Evolutionary conservation across 2,113 vertebrate genomes (phyloP), one percentile per base, ranked within the genome.

Genomic region (Paramisgurnus dabryanus): DNA sequence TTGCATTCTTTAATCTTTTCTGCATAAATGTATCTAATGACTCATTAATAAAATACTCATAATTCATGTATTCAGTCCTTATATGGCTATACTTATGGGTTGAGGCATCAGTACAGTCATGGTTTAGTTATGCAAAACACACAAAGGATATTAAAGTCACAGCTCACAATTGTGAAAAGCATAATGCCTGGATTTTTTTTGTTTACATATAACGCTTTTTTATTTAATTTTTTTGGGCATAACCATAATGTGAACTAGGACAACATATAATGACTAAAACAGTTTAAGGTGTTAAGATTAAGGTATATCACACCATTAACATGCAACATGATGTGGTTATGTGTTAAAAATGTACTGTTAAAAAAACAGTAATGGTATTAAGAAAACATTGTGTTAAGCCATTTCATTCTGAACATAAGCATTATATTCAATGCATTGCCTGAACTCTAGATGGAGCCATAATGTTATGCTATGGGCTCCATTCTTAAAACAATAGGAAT

Each of bases 361-460:
- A 5, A 13, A 13, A 6, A 13, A 22, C 22, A 22, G 22, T 22
- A 22, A 12, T 13, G 15, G 50, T 3, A 5, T 53, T 53, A 13
- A 15, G 64, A 1, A 67, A 43, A 11, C 41, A 67, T 40, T 67
- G 65, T 4, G 11, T 12, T 49, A 49, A 6, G 22, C 45, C 15
- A 22, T 68, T 68, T 18, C 4, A 50, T 13, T 5, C 5, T 53
- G 12, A 55, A 17, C 2, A 55, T 11, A 6, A 7, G 3, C 15
- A 17, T 5, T 55, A 34, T 22, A 3, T 5, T 34, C 6, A 50
- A 12, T 55, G 66, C 34, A 69, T 13, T 3, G 41, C 10, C 6
- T 53, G 13, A 66, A 78, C 82, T 77, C 78, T 17, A 84, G 73
- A 60, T 76, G 72, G 7, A 15, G 61, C 60, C 43, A 47, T 80